Base-by-base conservation (phyloP, 2,888 invertebrate species). In the Pseudeuparius sepicola region DNA sequence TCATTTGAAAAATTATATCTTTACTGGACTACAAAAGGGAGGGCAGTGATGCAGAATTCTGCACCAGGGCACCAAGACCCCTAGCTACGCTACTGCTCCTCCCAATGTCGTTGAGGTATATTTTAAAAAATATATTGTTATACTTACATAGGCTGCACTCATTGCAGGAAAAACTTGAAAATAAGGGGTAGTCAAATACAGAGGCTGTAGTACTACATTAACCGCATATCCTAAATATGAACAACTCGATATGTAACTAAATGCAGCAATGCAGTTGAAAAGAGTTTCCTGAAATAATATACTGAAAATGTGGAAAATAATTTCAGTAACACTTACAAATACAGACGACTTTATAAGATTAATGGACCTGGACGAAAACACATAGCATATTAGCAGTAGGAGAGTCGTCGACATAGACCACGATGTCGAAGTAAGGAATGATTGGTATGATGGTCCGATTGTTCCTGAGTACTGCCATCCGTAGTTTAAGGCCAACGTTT, bases 101-200 rank as follows among this genome's bases (percentile, higher is more conserved):
- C n/a, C n/a, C n/a, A n/a, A n/a, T n/a, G n/a, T n/a, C n/a, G n/a
- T n/a, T n/a, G n/a, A n/a, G n/a, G n/a, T n/a, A n/a, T n/a, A n/a
- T n/a, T n/a, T n/a, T n/a, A n/a, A n/a, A n/a, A n/a, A n/a, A n/a
- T n/a, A n/a, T n/a, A n/a, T n/a, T 14, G 6, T 18, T 14, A 16
- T 38, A 75, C 84, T 80, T 66, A 89, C 88, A 60, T 87, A 87
- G 45, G 82, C 79, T 1, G 83, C 83, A 15, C 82, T 83, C 81
- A 88, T 83, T 2, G 87, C 84, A n/a, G 88, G 87, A 65, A 85
- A 87, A 9, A 82, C 83, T 53, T 85, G 78, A 54, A 68, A 73
- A 54, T 82, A 84, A 45, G 87, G 81, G 24, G 73, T 79, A 37
- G 72, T 62, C 16, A 78, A 66, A 58, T 87, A 86, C 49, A 77